Conservation (phyloP, 1,140 invertebrate species). For the Catajapyx aquilonaris region DNA sequence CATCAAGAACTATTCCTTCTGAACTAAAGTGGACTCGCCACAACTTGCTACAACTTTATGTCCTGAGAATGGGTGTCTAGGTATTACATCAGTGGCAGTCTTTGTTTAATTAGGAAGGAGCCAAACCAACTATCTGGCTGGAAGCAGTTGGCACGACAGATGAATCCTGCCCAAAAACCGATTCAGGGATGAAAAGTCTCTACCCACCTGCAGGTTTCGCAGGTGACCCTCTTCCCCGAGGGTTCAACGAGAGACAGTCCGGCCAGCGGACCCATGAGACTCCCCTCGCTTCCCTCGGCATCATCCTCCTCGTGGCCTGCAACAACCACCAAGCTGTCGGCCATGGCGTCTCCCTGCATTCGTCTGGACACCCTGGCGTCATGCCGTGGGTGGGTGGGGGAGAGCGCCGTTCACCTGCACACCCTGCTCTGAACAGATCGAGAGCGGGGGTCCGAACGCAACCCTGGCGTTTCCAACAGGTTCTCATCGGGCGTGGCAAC, state of each 20-base stretch:
- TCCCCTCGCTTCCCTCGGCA: too few relatives aligned
- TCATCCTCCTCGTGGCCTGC: too few relatives aligned
- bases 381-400: too few relatives aligned
- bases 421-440: too few relatives aligned
- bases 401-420: too few relatives aligned
- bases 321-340: too few relatives aligned
- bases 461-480: too few relatives aligned
- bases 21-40: constrained; percentile 3
- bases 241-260: constrained; percentile 49
- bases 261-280: too few relatives aligned
- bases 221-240: constrained; percentile 41
- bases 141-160: background rate
- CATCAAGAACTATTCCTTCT: constrained; percentile 8
- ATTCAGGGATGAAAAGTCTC: background rate
- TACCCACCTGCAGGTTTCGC: constrained; percentile 45
- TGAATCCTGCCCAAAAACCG: background rate
- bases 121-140: background rate
- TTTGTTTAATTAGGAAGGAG: background rate
- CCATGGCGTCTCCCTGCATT: too few relatives aligned
- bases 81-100: background rate
- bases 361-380: too few relatives aligned
- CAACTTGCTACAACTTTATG: constrained; percentile 6
- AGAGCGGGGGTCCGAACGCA: too few relatives aligned
- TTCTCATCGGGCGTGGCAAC: too few relatives aligned
- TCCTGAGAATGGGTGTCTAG: background rate